Evolutionary conservation across 2,797 vertebrate species (phyloP).

Genomic region (Oreortyx pictus): DNA sequence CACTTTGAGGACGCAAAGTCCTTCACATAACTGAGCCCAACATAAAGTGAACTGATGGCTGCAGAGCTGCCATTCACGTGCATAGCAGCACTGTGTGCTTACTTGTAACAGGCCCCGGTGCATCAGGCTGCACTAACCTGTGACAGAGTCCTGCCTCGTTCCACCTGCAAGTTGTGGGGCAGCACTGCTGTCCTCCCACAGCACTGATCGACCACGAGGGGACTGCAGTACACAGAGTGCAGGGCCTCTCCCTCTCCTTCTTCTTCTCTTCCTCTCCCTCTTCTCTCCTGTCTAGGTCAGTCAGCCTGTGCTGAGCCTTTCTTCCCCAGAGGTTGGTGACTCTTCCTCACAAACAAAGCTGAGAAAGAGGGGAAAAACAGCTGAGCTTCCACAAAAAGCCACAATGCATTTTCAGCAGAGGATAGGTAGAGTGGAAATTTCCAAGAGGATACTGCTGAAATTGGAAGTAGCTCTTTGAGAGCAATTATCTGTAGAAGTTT

Average conservation of each 20-base stretch:
- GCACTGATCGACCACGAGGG: rapidly evolving
- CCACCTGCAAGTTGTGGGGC: neutral
- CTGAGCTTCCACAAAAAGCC: constrained; percentile 16
- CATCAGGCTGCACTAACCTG: rapidly evolving
- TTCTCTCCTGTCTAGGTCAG: neutral
- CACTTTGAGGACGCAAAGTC: neutral
- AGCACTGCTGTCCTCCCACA: neutral
- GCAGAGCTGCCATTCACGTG: neutral
- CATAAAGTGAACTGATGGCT: neutral
- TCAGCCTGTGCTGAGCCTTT: neutral
- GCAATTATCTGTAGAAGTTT: constrained; percentile 55
- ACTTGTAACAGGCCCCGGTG: neutral
- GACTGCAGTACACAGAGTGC: neutral
- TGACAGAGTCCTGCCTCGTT: rapidly evolving
- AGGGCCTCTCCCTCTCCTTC: neutral
- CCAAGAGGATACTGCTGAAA: constrained; percentile 53
- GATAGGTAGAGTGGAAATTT: constrained; percentile 42
- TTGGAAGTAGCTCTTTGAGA: constrained; percentile 58
- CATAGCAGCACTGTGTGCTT: neutral
- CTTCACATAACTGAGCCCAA: neutral
- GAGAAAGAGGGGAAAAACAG: neutral
- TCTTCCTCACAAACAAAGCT: neutral
- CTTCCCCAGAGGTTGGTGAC: neutral
- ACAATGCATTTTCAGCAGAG: constrained; percentile 56
- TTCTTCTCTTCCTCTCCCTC: neutral